Conservation (phyloP, 2,888 invertebrate genomes). For the Temnothorax unifasciatus region DNA sequence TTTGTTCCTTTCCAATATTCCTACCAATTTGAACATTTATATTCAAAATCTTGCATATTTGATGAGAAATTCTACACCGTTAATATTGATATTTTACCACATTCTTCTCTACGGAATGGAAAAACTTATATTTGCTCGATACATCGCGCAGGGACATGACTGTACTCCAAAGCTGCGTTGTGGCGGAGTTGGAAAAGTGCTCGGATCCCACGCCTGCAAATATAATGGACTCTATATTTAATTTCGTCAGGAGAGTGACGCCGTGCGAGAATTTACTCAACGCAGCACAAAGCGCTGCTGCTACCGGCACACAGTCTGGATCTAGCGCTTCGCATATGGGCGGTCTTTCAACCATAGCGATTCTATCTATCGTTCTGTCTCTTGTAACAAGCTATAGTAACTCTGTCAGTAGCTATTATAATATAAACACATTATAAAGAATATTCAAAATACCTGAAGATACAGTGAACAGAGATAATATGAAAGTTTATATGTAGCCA, state of each 20-base stretch:
- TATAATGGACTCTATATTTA: slow-evolving; percentile 92
- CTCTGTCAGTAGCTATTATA: not conserved
- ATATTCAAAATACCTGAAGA: not conserved
- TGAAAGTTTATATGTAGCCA: not conserved
- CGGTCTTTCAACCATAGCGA: not conserved
- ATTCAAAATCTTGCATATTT: not conserved
- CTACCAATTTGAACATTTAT: not conserved
- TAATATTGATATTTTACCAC: not conserved
- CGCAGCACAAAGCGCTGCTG: slow-evolving; percentile 5
- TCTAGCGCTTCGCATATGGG: not conserved
- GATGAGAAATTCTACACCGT: not conserved
- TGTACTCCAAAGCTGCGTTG: slow-evolving; percentile 88
- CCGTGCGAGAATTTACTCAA: slow-evolving; percentile 87
- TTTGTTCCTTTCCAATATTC: not conserved
- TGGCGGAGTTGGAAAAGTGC: slow-evolving; percentile 89
- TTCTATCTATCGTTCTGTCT: slow-evolving; percentile 1
- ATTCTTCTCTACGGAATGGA: not conserved
- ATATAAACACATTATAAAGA: not conserved
- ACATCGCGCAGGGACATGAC: slow-evolving; percentile 86
- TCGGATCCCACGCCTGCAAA: slow-evolving; percentile 92
- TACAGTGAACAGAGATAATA: not conserved
- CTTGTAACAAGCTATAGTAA: slow-evolving; percentile 21
- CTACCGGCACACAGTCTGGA: slow-evolving; percentile 1
- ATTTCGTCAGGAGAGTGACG: slow-evolving; percentile 90
- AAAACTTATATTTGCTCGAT: not conserved